Evolutionary conservation across 92 coral and sea anemone genomes (phyloP).

Genomic region (Epizoanthus rinbou): DNA sequence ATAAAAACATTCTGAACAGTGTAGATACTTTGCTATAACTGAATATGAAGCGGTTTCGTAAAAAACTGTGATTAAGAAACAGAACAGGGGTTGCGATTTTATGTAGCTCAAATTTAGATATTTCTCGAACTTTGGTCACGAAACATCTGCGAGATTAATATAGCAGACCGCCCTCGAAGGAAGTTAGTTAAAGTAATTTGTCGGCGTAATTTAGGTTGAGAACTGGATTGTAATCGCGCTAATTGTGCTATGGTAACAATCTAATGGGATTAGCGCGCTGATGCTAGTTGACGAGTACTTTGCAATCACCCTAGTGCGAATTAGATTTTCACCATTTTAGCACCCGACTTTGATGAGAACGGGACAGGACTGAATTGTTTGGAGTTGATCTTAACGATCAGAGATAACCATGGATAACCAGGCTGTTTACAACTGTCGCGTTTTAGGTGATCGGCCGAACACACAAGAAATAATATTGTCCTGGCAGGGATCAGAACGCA

Average conservation of each 20-base stretch:
- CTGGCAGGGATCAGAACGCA: constrained; percentile 33
- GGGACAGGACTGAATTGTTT: neutral
- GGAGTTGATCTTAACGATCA: neutral
- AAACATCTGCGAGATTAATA: constrained; percentile 25
- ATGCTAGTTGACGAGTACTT: constrained; percentile 1
- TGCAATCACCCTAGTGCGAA: constrained; percentile 6
- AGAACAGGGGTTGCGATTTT: neutral
- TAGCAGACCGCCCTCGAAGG: constrained; percentile 26
- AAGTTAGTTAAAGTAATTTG: constrained; percentile 37
- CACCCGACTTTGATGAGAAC: constrained; percentile 6
- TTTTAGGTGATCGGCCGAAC: neutral
- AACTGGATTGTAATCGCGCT: constrained; percentile 23
- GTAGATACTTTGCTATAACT: neutral
- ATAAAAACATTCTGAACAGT: constrained; percentile 15
- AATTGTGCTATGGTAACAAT: constrained; percentile 5
- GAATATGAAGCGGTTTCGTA: neutral
- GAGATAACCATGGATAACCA: neutral
- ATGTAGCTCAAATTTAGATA: neutral
- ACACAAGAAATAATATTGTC: constrained; percentile 17
- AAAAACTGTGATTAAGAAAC: neutral
- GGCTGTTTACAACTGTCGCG: neutral
- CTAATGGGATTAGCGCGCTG: constrained; percentile 22
- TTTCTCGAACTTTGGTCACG: constrained; percentile 6
- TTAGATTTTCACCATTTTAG: constrained; percentile 26
- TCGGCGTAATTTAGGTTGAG: constrained; percentile 33